Evolutionary conservation across 2,797 vertebrate species (phyloP).

Genomic region (Spondyliosoma cantharus): DNA sequence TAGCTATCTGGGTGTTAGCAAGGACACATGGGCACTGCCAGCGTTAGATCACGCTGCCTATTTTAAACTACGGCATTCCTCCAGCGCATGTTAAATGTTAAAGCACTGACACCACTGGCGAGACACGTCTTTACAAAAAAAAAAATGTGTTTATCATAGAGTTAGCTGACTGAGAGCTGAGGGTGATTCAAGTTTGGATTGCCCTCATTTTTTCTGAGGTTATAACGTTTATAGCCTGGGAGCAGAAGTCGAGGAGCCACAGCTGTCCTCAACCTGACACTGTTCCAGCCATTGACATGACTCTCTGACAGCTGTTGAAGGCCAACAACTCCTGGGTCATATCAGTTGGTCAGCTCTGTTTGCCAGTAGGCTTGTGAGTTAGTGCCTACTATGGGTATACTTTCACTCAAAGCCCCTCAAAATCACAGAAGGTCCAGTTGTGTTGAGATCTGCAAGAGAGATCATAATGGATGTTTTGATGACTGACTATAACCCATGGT

Average conservation of each 20-base stretch:
- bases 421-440: no score
- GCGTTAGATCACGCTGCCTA: slow-evolving; percentile 34
- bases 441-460: neutral
- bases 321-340: neutral
- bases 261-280: slow-evolving; percentile 35
- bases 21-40: slow-evolving; percentile 56
- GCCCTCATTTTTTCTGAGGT: neutral
- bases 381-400: no score
- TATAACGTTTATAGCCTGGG: neutral
- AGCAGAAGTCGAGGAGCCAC: slow-evolving; percentile 17
- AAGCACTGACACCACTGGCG: neutral
- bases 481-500: neutral
- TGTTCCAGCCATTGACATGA: slow-evolving; percentile 32
- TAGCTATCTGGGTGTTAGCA: slow-evolving; percentile 40
- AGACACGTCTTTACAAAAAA: neutral
- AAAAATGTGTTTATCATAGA: neutral
- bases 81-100: neutral
- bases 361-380: neutral
- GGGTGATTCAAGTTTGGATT: neutral
- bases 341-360: neutral
- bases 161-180: neutral
- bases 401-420: neutral
- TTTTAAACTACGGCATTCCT: slow-evolving; percentile 27
- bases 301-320: slow-evolving; percentile 51
- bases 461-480: neutral